Conservation (phyloP, 2,888 invertebrate species). For the Conchocele bisecta region DNA sequence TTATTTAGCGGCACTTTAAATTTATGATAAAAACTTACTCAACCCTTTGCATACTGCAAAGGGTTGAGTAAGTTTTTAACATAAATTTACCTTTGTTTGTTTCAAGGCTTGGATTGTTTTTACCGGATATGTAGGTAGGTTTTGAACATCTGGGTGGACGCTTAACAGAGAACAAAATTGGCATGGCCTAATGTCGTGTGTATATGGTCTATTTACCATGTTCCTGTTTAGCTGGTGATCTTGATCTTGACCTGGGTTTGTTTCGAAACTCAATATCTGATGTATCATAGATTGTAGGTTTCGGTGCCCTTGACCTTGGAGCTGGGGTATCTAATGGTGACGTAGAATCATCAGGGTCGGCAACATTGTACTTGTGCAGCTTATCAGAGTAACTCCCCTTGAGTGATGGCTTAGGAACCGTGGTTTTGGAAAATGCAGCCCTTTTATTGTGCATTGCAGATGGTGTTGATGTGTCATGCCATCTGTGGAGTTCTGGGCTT, state of each 20-base stretch:
- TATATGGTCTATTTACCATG: neutral
- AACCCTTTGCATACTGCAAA: no score
- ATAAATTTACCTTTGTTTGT: no score
- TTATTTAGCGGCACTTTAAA: no score
- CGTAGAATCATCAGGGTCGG: slow-evolving; percentile 55
- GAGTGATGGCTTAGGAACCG: slow-evolving; percentile 29
- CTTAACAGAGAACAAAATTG: no score
- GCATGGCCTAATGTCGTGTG: neutral
- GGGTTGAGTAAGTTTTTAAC: no score
- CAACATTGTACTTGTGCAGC: slow-evolving; percentile 47
- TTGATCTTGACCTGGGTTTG: slow-evolving; percentile 44
- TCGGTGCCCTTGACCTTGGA: slow-evolving; percentile 74
- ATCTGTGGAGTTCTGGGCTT: slow-evolving; percentile 53
- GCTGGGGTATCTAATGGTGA: slow-evolving; percentile 77
- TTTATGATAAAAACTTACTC: no score
- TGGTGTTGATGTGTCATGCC: slow-evolving; percentile 9
- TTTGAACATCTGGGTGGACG: no score
- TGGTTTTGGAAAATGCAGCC: slow-evolving; percentile 65
- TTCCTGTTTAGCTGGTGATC: slow-evolving; percentile 42
- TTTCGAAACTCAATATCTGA: slow-evolving; percentile 53
- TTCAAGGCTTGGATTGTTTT: no score
- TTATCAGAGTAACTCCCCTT: slow-evolving; percentile 49
- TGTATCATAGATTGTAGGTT: slow-evolving; percentile 66
- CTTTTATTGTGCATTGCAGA: slow-evolving; percentile 33
- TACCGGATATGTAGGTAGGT: no score